Percentiles rank a stretch among this genome's conserved stretches.
phyloP scores from a whole-genome alignment of 2,797 vertebrate genomes.

The Hyperoplus lanceolatus region DNA sequence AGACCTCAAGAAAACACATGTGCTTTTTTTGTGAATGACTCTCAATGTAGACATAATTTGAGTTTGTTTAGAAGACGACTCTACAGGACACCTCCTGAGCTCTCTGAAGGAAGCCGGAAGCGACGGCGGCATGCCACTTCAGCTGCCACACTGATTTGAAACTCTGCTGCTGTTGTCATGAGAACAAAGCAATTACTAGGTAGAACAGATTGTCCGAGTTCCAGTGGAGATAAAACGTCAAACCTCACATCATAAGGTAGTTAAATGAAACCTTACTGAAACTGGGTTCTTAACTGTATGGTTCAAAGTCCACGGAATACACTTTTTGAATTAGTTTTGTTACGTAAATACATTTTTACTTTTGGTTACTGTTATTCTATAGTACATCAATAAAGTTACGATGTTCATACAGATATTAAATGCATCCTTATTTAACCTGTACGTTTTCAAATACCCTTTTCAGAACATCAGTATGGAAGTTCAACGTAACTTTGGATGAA shows the following conservation, averaged over 20 bases:
- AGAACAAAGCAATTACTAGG: conserved; percentile 42
- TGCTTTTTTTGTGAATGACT: not conserved
- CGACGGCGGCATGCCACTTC: conserved; percentile 10
- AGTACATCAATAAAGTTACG: not conserved
- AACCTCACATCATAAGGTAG: not conserved
- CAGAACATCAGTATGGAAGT: not conserved
- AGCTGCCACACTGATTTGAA: conserved; percentile 37
- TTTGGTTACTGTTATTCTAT: too few species aligned
- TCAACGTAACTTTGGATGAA: not conserved
- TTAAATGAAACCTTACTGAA: conserved; percentile 16
- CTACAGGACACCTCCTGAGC: not conserved
- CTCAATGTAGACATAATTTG: not conserved
- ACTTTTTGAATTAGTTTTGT: too few species aligned
- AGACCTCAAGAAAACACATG: not conserved
- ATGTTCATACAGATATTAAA: not conserved
- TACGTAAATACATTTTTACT: too few species aligned
- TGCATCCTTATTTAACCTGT: not conserved
- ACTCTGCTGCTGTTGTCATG: conserved; percentile 42
- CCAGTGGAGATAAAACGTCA: conserved; percentile 14
- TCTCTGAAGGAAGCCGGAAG: conserved; percentile 24
- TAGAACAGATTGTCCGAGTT: conserved; percentile 20
- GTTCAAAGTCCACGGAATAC: not conserved
- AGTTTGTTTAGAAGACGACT: not conserved
- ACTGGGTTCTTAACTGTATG: not conserved
- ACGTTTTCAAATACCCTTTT: not conserved